These are phyloP conservation scores for Hormaphis cornu DNA, from an alignment of 1,140 invertebrate species.

Conservation along the genomic window DNA sequence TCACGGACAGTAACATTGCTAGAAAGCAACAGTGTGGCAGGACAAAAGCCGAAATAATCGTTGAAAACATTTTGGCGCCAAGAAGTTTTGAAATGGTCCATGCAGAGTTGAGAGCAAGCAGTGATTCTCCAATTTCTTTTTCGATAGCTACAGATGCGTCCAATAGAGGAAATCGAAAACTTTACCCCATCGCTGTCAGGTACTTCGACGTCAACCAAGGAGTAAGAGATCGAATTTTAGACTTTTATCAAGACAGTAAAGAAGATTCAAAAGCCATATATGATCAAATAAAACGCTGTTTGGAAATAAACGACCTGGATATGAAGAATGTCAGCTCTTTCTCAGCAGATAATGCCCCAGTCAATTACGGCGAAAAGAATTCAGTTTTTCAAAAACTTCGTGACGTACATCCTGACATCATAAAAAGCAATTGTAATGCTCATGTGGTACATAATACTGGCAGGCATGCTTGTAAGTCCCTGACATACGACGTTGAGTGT, in stretches of 20 bases:
- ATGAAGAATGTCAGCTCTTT: conserved; percentile 30
- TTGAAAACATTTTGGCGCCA: not conserved
- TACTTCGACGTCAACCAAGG: conserved; percentile 8
- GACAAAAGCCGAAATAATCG: not conserved
- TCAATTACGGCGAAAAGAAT: conserved; percentile 35
- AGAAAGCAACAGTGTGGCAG: not conserved
- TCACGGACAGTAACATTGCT: not conserved
- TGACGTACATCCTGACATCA: conserved; percentile 32
- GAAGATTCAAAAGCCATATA: conserved; percentile 34
- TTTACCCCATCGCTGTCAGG: not conserved
- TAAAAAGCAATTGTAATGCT: conserved; percentile 37
- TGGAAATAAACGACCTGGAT: conserved; percentile 19
- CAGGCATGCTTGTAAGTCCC: conserved; percentile 27
- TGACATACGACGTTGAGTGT: conserved; percentile 23
- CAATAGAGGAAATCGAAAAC: not conserved
- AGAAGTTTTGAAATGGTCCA: not conserved
- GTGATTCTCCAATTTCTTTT: no score
- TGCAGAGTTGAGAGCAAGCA: not conserved
- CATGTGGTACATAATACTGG: conserved; percentile 36
- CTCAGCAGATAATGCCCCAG: conserved; percentile 35
- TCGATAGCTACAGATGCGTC: conserved; percentile 3
- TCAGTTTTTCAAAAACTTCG: conserved; percentile 36
- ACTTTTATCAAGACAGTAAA: conserved; percentile 35
- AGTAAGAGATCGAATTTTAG: conserved; percentile 39
- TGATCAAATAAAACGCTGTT: conserved; percentile 8